Conservation (phyloP, 1,140 invertebrate species). For the Penaeus indicus region DNA sequence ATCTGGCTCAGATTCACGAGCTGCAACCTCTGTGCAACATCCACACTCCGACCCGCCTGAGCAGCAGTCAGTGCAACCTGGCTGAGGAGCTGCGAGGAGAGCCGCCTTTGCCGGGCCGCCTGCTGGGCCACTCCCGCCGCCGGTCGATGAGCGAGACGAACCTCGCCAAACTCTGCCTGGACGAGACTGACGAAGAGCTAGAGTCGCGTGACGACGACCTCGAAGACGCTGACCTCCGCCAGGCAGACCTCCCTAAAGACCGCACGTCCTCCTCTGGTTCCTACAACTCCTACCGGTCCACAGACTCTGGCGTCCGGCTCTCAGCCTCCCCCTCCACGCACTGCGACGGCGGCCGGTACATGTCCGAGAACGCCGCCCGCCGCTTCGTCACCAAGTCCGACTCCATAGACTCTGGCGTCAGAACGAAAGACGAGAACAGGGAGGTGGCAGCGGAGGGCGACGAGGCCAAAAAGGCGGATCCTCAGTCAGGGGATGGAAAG, state of each 20-base stretch:
- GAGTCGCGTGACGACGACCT: conserved; percentile 65
- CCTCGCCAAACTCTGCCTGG: conserved; percentile 64
- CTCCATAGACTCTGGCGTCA: conserved; percentile 65
- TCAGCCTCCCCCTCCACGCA: conserved; percentile 66
- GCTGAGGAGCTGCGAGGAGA: conserved; percentile 51
- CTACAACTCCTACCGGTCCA: conserved; percentile 66
- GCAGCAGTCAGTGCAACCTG: conserved; percentile 59
- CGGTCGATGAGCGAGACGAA: conserved; percentile 67
- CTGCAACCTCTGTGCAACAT: conserved; percentile 56
- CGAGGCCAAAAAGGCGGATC: conserved; percentile 45
- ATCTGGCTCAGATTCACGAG: conserved; percentile 61
- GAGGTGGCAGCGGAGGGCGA: conserved; percentile 54
- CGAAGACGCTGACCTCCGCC: conserved; percentile 63
- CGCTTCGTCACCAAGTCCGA: conserved; percentile 65
- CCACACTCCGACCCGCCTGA: conserved; percentile 52
- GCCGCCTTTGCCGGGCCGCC: conserved; percentile 51
- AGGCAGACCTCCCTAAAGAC: conserved; percentile 64
- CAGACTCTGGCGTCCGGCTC: conserved; percentile 64
- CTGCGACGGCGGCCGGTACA: conserved; percentile 59
- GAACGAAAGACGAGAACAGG: conserved; percentile 62
- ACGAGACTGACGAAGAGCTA: conserved; percentile 66
- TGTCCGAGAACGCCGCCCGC: conserved; percentile 55
- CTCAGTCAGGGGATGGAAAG: conserved; percentile 41
- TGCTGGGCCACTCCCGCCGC: conserved; percentile 62
- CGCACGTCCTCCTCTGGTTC: conserved; percentile 66